Evolutionary conservation across 64 coral and sea anemone genomes (phyloP).

Genomic region (Pocillopora verrucosa): DNA sequence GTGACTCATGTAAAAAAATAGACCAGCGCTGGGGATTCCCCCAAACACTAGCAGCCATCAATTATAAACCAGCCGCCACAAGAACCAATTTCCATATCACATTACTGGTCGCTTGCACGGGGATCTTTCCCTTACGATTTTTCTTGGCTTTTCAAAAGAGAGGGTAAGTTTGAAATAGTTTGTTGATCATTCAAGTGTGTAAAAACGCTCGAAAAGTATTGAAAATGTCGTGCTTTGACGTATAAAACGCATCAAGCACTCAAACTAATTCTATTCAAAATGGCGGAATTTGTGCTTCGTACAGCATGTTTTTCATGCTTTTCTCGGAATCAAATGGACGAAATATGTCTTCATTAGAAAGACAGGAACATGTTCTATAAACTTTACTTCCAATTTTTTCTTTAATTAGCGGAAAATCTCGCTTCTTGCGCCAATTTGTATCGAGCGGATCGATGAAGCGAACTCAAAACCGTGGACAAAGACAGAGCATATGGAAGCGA

Average conservation of each 20-base stretch:
- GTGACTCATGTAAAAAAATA: no score
- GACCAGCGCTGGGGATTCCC: no score
- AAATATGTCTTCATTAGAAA: not conserved
- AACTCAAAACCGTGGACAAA: not conserved
- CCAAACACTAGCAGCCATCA: no score
- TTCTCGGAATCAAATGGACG: not conserved
- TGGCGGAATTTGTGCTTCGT: constrained; percentile 3
- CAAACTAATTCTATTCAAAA: not conserved
- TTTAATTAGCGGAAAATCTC: constrained; percentile 3
- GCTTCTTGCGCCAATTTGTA: not conserved
- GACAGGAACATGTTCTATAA: not conserved
- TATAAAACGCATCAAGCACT: not conserved
- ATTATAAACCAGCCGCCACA: no score
- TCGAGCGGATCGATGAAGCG: constrained; percentile 15
- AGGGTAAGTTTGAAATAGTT: no score
- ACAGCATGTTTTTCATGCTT: not conserved
- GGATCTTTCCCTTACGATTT: no score
- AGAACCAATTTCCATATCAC: no score
- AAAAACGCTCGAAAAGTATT: no score
- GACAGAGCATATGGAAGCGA: not conserved
- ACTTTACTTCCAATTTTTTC: not conserved
- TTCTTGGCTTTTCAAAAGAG: no score
- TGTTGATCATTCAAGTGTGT: no score
- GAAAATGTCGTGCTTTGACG: not conserved
- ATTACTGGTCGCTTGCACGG: no score